Percentiles rank a stretch among this genome's conserved stretches.
Conservation (phyloP, 2,888 invertebrate genomes). For the Tetranychus piercei region DNA sequence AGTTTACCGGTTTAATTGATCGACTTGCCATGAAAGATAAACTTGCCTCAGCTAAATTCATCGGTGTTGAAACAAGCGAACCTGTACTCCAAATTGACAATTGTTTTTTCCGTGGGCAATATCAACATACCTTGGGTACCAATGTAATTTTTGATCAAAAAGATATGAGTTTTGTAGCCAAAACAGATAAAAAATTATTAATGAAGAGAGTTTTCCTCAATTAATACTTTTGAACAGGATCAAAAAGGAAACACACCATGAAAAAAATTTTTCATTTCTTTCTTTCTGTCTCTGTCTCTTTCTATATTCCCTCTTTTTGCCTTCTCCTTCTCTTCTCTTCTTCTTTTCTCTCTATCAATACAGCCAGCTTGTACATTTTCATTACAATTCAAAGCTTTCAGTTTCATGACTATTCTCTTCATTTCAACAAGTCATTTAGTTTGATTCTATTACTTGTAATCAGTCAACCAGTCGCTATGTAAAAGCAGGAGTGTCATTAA, state of each 20-base stretch:
- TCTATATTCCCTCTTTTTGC: too few relatives aligned
- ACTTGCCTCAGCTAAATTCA: conserved; percentile 5
- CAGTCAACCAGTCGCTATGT: neutral
- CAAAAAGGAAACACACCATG: neutral
- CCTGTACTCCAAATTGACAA: conserved; percentile 30
- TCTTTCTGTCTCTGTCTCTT: neutral
- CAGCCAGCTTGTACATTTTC: neutral
- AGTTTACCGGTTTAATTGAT: conserved; percentile 24
- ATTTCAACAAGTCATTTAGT: neutral
- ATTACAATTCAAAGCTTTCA: neutral
- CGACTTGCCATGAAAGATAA: conserved; percentile 5
- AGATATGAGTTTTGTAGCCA: conserved; percentile 17
- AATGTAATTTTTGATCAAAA: conserved; percentile 28
- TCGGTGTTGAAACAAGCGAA: conserved; percentile 29
- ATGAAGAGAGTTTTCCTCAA: conserved; percentile 21
- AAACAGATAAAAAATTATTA: conserved; percentile 22
- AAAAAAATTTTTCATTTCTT: neutral
- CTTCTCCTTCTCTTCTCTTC: too few relatives aligned
- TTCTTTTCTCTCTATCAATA: too few relatives aligned
- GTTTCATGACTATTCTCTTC: neutral
- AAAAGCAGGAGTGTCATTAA: neutral
- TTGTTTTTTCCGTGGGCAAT: conserved; percentile 30
- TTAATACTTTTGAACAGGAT: neutral
- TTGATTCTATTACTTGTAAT: too few relatives aligned
- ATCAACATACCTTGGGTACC: conserved; percentile 30